Percentiles rank a stretch among this genome's conserved stretches.
Evolutionary conservation across 1,140 invertebrate species (phyloP).

Genomic region (Trichoplusia ni): DNA sequence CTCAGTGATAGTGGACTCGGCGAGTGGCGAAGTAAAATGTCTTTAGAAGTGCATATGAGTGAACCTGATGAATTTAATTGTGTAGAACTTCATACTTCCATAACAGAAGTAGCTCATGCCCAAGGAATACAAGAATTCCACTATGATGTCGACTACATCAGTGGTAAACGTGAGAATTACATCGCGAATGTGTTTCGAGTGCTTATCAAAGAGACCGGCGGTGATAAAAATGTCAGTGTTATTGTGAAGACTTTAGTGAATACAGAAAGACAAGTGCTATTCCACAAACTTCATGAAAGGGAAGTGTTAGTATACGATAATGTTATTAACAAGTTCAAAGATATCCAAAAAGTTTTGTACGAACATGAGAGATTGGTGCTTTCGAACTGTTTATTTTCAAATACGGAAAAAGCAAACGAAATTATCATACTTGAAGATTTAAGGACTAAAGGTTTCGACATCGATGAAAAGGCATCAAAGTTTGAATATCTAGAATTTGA

Average conservation of each 20-base stretch:
- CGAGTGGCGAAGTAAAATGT: slow-evolving; percentile 52
- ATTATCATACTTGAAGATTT: slow-evolving; percentile 69
- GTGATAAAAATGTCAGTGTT: slow-evolving; percentile 53
- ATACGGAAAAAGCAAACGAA: slow-evolving; percentile 58
- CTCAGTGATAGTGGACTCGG: neutral
- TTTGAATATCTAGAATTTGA: slow-evolving; percentile 49
- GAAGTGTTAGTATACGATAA: slow-evolving; percentile 62
- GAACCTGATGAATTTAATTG: slow-evolving; percentile 74
- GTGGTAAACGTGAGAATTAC: slow-evolving; percentile 65
- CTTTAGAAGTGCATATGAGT: slow-evolving; percentile 72
- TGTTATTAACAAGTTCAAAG: slow-evolving; percentile 55
- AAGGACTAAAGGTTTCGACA: slow-evolving; percentile 48
- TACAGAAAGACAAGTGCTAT: slow-evolving; percentile 64
- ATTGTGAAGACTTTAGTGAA: slow-evolving; percentile 73
- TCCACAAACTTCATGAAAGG: slow-evolving; percentile 65
- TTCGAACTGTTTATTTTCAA: slow-evolving; percentile 54
- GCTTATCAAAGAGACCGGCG: slow-evolving; percentile 51
- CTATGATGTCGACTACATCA: slow-evolving; percentile 67
- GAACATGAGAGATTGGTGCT: slow-evolving; percentile 48
- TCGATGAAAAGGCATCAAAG: slow-evolving; percentile 49
- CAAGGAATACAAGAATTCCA: slow-evolving; percentile 57
- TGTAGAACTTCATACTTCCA: slow-evolving; percentile 61
- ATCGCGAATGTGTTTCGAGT: slow-evolving; percentile 73
- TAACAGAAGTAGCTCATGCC: slow-evolving; percentile 54
- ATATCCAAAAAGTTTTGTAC: slow-evolving; percentile 52